These are phyloP conservation scores for Myotis yumanensis DNA, from an alignment of 2,113 vertebrate species.

Conservation along the genomic window DNA sequence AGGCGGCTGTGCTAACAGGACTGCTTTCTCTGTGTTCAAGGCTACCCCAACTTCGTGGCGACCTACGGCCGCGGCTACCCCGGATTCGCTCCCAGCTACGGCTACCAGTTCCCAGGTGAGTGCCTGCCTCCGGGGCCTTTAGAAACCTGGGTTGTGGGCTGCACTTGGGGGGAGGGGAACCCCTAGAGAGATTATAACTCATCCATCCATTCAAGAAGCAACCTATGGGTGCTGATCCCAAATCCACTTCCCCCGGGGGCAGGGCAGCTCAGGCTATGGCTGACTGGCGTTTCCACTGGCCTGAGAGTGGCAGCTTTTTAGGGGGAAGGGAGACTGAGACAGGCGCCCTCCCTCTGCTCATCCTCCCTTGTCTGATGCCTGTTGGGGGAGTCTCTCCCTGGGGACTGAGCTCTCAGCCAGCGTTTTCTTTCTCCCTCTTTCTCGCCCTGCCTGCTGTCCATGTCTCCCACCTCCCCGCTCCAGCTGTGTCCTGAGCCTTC, in stretches of 20 bases:
- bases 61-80: constrained; percentile 98
- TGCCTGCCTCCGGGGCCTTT: constrained; percentile 52
- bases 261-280: background rate
- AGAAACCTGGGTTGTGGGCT: background rate
- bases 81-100: constrained; percentile 99
- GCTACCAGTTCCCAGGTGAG: constrained; percentile 99
- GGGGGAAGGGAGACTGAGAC: background rate
- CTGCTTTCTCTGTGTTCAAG: constrained; percentile 84
- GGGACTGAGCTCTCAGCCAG: background rate
- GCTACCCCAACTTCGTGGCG: constrained; percentile 99
- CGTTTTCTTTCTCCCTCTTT: background rate
- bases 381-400: background rate
- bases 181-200: background rate
- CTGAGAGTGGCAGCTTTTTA: constrained; percentile 67
- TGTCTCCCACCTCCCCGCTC: background rate
- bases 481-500: rapidly evolving
- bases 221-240: background rate
- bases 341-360: background rate
- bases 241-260: background rate
- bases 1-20: constrained; percentile 51
- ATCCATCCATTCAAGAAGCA: background rate
- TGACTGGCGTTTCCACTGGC: constrained; percentile 40
- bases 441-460: background rate
- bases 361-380: background rate
- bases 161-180: background rate